Base-by-base conservation (phyloP, 2,888 invertebrate species). In the Tenthredo livida region DNA sequence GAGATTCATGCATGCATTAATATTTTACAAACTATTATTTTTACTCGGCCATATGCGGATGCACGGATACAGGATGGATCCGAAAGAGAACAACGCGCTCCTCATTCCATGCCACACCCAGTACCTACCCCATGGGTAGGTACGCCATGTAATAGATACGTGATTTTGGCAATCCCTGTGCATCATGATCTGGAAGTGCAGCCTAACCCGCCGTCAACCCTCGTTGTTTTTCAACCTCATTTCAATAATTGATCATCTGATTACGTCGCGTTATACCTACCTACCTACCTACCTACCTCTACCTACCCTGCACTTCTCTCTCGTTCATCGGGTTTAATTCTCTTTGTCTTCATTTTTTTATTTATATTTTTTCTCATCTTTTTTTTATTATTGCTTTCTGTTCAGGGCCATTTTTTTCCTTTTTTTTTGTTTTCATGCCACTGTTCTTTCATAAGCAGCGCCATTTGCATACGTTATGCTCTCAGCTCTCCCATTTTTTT, bases 231-330 rank as follows among this genome's bases (percentile, higher is more conserved):
- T 92, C 90, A 90, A 88, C 88, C 90, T 89, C 90, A 89, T 90
- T 91, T 92, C 91, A 92, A 93, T 93, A 93, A 93, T 93, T 93
- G 93, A 93, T 93, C 92, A 92, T 93, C 92, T 92, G 93, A 93
- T 93, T 93, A 93, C 91, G 92, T 91, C 92, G 92, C 92, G 91
- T 92, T 92, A 91, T 90, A 91, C 91, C 88, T 84, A 88, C 43
- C 43, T 86, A 87, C 86, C 87, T 86, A 65, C 61, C 84, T 84
- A 73, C 84, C 33, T 37, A 37, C 37, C 37, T 37, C 2, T 37
- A 1, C 37, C 7, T 7, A 40, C 54, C 85, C 85, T 75, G 86
- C 86, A 86, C 67, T 86, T 85, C 33, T 75, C 21, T 47, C 29
- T 58, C 25, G 2, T 2, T 61, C 58, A 61, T 40, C 33, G 37